Conservation (phyloP, 2,888 invertebrate genomes). For the Callinectes sapidus region DNA sequence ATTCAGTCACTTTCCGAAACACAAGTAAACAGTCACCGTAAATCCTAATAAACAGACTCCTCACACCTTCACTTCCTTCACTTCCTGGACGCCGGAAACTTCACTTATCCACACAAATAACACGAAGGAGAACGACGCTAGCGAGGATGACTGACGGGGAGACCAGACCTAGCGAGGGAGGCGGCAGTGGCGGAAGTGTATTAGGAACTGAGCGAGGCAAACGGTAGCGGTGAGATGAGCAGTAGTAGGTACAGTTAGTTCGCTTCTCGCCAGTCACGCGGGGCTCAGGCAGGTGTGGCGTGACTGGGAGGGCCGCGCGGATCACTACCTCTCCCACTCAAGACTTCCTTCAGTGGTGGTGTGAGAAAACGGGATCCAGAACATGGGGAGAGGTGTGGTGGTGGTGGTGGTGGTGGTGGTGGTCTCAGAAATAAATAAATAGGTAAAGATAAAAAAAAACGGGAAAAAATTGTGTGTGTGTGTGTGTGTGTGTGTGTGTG, state of each 20-base stretch:
- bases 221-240: background rate
- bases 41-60: background rate
- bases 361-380: background rate
- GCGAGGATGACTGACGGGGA: background rate
- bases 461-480: background rate
- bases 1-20: background rate
- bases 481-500: background rate
- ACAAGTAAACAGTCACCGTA: background rate
- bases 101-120: background rate
- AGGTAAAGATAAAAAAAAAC: background rate
- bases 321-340: background rate
- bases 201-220: background rate
- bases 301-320: background rate
- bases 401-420: background rate
- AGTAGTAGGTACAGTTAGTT: background rate
- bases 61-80: background rate
- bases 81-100: background rate
- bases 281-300: background rate
- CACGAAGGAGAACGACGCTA: background rate
- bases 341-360: background rate
- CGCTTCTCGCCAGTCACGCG: background rate
- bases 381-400: background rate
- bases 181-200: background rate
- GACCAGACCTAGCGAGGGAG: background rate
- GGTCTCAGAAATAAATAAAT: background rate